Conservation (phyloP, 2,113 vertebrate species). For the Eolophus roseicapilla region DNA sequence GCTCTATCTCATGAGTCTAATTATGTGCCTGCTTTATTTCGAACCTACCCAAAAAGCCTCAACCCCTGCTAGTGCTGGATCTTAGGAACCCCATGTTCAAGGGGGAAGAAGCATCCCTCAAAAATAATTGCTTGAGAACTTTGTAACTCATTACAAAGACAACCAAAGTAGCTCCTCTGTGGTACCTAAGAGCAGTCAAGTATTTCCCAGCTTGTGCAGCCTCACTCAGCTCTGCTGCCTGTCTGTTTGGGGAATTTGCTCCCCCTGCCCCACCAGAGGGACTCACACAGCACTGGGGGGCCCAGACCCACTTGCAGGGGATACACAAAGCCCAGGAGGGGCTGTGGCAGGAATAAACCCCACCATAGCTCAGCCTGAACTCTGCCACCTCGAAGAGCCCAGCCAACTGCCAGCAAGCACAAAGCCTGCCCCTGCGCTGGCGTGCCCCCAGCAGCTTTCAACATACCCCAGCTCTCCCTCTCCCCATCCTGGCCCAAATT, state of each 20-base stretch:
- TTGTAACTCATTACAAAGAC: not conserved
- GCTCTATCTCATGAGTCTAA: not conserved
- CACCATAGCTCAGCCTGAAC: not conserved
- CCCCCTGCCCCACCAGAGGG: fast-evolving
- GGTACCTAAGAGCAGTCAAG: fast-evolving
- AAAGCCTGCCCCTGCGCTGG: not conserved
- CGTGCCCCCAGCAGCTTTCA: not conserved
- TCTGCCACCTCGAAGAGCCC: not conserved
- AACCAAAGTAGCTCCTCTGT: not conserved
- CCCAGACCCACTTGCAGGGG: not conserved
- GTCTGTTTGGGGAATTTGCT: not conserved
- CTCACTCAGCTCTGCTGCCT: not conserved
- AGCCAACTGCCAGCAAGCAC: not conserved
- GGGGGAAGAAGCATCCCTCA: not conserved
- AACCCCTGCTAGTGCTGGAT: not conserved
- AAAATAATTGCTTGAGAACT: not conserved
- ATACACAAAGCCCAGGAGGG: not conserved
- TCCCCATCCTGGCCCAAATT: not conserved
- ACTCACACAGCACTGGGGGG: not conserved
- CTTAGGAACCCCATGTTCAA: not conserved
- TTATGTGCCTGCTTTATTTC: not conserved
- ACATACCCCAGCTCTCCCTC: not conserved
- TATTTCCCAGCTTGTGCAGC: not conserved
- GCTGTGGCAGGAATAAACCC: not conserved
- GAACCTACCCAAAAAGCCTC: not conserved